phyloP scores from a whole-genome alignment of 2,888 invertebrate species.

The Standfussiana lucernea region DNA sequence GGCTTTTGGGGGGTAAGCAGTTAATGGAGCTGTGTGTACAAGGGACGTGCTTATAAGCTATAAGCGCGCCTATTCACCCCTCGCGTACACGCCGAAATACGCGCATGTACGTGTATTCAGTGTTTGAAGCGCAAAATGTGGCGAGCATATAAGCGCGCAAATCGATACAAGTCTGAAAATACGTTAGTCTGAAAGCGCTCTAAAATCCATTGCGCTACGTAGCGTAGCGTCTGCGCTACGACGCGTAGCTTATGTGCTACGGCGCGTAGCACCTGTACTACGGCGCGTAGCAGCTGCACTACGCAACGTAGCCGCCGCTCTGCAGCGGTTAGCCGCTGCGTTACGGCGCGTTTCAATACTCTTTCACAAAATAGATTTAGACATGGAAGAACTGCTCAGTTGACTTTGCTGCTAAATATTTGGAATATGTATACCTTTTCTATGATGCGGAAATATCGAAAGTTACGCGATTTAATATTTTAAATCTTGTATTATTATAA shows the following conservation, averaged over 20 bases:
- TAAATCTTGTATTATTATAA: not conserved
- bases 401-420: not conserved
- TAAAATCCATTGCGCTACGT: not conserved
- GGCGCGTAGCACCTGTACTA: not conserved
- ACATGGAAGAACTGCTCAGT: not conserved
- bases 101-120: not conserved
- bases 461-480: not conserved
- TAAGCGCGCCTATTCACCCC: not conserved
- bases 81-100: not conserved
- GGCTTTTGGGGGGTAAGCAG: too few species aligned
- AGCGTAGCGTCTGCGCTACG: not conserved
- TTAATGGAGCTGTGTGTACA: too few species aligned
- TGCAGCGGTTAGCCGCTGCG: constrained; percentile 1
- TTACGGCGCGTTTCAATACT: not conserved
- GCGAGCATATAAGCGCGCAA: not conserved
- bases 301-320: not conserved
- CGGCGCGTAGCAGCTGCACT: not conserved
- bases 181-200: not conserved
- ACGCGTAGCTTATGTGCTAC: not conserved
- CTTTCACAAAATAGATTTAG: not conserved
- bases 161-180: too few species aligned
- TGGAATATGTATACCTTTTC: not conserved
- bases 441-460: not conserved
- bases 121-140: not conserved
- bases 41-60: not conserved